phyloP scores from a whole-genome alignment of 1,140 invertebrate genomes.

The Apis mellifera region Amel_HAv3.1 CM009940.2:7870501-7871000 shows the following conservation, averaged over 20 bases:
- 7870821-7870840: not conserved
- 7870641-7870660: too few species aligned
- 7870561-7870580: not conserved
- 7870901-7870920: too few species aligned
- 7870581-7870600: not conserved
- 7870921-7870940: too few species aligned
- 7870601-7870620: not conserved
- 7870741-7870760: not conserved
- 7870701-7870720: too few species aligned
- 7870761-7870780: not conserved
- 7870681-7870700: too few species aligned
- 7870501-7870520: slow-evolving; percentile 61
- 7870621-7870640: too few species aligned
- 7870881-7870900: not conserved
- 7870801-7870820: too few species aligned
- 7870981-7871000: not conserved
- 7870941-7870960: too few species aligned
- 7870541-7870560: slow-evolving; percentile 31
- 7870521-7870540: slow-evolving; percentile 39
- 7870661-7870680: too few species aligned
- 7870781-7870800: not conserved
- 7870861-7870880: too few species aligned
- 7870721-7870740: not conserved
- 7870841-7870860: too few species aligned
- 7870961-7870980: too few species aligned